Evolutionary conservation across 2,113 vertebrate species (phyloP).

Genomic region (Notarius lentiginosus): DNA sequence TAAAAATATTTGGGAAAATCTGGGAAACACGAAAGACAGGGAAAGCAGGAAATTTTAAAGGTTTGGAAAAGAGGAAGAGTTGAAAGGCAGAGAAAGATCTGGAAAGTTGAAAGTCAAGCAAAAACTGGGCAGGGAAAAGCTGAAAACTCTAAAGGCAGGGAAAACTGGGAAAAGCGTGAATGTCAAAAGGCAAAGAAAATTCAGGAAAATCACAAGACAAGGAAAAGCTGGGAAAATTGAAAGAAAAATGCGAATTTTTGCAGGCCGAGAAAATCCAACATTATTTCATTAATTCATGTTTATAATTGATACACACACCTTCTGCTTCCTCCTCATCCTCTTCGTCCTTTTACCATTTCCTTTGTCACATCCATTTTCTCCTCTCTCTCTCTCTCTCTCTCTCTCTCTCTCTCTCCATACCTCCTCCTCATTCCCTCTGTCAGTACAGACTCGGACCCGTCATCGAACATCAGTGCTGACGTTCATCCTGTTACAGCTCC

Average conservation of each 20-base stretch:
- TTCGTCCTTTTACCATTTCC: neutral
- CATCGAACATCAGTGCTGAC: neutral
- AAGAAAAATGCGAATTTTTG: neutral
- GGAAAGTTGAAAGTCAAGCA: neutral
- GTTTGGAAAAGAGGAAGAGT: too few relatives aligned
- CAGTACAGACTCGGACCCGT: neutral
- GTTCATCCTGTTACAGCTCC: slow-evolving; percentile 7
- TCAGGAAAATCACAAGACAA: too few relatives aligned
- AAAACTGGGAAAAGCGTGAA: too few relatives aligned
- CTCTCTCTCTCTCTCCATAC: neutral
- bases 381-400: neutral
- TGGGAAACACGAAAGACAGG: neutral
- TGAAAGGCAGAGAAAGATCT: too few relatives aligned
- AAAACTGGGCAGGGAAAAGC: too few relatives aligned
- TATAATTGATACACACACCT: neutral
- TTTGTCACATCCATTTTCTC: neutral
- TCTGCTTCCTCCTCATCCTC: slow-evolving; percentile 32
- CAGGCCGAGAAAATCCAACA: neutral
- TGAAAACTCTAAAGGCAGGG: too few relatives aligned
- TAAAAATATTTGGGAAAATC: neutral
- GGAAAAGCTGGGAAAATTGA: neutral
- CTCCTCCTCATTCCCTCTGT: neutral
- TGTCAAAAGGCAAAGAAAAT: too few relatives aligned
- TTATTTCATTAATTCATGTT: neutral
- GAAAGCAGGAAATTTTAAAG: neutral